A percentile compares a stretch with the other conserved stretches of the same genome.
Conservation (phyloP, 2,888 invertebrate genomes). For the Branchipolynoe longqiensis region DNA sequence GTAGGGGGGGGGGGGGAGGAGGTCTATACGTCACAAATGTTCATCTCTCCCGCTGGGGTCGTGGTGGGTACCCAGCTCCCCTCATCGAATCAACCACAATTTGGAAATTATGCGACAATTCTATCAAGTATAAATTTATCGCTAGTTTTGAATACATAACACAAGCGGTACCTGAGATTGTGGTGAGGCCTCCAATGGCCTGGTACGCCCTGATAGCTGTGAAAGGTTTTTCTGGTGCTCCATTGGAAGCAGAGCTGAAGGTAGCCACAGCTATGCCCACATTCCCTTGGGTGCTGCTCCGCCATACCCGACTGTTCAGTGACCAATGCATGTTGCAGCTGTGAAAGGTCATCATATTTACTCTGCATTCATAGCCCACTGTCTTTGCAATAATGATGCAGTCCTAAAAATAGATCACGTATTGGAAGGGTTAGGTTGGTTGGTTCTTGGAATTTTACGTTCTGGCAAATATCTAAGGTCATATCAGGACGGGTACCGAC, state of each 20-base stretch:
- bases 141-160: too few relatives aligned
- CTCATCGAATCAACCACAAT: too few relatives aligned
- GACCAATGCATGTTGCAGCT: conserved; percentile 39
- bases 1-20: too few relatives aligned
- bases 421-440: too few relatives aligned
- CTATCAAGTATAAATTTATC: too few relatives aligned
- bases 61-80: too few relatives aligned
- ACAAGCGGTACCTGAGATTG: conserved; percentile 69
- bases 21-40: too few relatives aligned
- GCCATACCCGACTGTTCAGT: conserved; percentile 56
- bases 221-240: conserved; percentile 74
- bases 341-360: conserved; percentile 8
- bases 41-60: too few relatives aligned
- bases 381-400: conserved; percentile 74
- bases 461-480: too few relatives aligned
- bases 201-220: conserved; percentile 72
- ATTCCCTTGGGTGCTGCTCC: conserved; percentile 46
- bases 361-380: conserved; percentile 71
- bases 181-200: conserved; percentile 71
- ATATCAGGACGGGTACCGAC: too few relatives aligned
- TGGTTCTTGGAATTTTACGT: too few relatives aligned
- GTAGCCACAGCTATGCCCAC: conserved; percentile 72
- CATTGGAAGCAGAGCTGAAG: conserved; percentile 71
- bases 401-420: conserved; percentile 63
- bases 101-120: too few relatives aligned